Evolutionary conservation across 2,113 vertebrate species (phyloP).

Genomic region (Pteruthius melanotis): DNA sequence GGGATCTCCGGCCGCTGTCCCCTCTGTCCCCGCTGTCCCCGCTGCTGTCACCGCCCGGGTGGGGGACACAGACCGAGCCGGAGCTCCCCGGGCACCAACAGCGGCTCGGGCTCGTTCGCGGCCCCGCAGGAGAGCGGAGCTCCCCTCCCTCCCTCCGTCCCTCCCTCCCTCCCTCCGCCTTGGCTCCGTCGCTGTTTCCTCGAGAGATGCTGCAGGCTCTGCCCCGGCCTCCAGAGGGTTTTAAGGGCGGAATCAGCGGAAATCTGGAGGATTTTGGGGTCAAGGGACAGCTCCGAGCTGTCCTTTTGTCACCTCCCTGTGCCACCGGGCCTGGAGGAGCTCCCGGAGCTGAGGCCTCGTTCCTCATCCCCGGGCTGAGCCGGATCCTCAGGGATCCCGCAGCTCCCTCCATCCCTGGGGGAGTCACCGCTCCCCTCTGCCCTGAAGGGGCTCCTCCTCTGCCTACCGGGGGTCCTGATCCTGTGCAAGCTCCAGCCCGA

Average conservation of each 20-base stretch:
- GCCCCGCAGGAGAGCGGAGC: no score
- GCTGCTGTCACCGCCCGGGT: no score
- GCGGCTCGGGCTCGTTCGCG: fast-evolving
- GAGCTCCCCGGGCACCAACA: fast-evolving
- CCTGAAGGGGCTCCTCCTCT: neutral
- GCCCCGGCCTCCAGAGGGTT: neutral
- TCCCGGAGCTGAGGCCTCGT: fast-evolving
- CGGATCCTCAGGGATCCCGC: fast-evolving
- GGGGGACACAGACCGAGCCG: no score
- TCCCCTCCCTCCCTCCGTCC: neutral
- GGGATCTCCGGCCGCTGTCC: fast-evolving
- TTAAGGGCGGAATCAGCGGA: fast-evolving
- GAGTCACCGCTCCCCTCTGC: fast-evolving
- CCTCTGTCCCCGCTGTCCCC: no score
- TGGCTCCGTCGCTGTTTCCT: neutral
- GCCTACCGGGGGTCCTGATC: neutral
- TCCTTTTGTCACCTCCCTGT: neutral
- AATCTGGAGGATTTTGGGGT: fast-evolving
- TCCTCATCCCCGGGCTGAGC: no score
- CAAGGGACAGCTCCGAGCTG: neutral
- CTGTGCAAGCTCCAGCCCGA: neutral
- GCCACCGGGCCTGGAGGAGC: neutral
- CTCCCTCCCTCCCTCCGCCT: no score
- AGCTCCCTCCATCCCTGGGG: neutral
- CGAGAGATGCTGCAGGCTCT: neutral